Conservation (phyloP, 2,113 vertebrate genomes). For the Oryzias javanicus region DNA sequence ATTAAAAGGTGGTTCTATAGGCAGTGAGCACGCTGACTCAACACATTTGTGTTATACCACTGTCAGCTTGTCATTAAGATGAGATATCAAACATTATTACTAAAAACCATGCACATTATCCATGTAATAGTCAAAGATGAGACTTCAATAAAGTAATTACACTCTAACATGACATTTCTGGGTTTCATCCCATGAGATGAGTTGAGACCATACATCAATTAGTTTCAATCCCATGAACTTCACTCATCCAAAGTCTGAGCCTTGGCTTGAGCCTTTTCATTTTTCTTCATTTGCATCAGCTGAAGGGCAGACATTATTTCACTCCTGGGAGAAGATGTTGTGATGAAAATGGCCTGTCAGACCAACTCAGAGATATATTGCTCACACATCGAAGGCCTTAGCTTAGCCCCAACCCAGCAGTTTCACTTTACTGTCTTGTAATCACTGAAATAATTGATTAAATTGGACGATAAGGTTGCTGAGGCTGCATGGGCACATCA, state of each 20-base stretch:
- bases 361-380: conserved; percentile 49
- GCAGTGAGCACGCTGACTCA: no score
- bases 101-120: conserved; percentile 15
- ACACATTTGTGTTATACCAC: no score
- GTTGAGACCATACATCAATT: conserved; percentile 59
- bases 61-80: neutral
- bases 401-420: conserved; percentile 1
- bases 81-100: conserved; percentile 1
- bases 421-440: conserved; percentile 8
- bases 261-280: conserved; percentile 35
- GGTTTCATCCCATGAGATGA: conserved; percentile 51
- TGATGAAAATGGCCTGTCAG: conserved; percentile 61
- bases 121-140: conserved; percentile 25
- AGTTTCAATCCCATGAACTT: conserved; percentile 59
- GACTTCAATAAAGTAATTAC: conserved; percentile 50
- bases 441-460: conserved; percentile 22
- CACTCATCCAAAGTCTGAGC: conserved; percentile 32
- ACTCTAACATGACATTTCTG: conserved; percentile 51
- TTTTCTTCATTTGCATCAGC: conserved; percentile 63
- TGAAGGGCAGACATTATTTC: conserved; percentile 54
- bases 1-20: no score
- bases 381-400: conserved; percentile 22
- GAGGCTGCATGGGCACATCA: neutral
- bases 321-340: conserved; percentile 54
- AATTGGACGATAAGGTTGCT: conserved; percentile 7